These are phyloP conservation scores for Simalia tracyae DNA, from an alignment of 2,797 vertebrate genomes.

Conservation along the genomic window DNA sequence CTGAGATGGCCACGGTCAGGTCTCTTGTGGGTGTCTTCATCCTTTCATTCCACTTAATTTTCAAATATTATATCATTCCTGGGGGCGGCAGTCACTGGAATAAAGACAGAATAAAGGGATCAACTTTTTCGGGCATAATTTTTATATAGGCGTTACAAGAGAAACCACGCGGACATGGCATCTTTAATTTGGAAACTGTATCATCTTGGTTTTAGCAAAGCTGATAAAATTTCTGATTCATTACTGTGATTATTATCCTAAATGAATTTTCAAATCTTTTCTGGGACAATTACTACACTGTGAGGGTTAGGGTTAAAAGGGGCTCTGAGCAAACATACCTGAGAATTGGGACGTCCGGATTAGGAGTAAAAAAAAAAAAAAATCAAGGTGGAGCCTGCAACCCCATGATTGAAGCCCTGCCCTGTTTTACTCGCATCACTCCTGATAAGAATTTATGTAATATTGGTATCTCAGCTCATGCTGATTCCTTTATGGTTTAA, in stretches of 20 bases:
- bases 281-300: neutral
- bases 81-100: neutral
- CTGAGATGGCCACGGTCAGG: neutral
- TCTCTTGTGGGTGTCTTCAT: neutral
- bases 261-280: neutral
- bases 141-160: neutral
- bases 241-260: neutral
- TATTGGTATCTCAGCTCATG: neutral
- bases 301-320: neutral
- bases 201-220: slow-evolving; percentile 28
- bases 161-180: slow-evolving; percentile 3
- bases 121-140: neutral
- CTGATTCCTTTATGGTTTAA: slow-evolving; percentile 28
- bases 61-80: neutral
- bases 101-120: neutral
- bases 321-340: neutral
- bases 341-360: neutral
- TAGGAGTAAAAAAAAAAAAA: neutral
- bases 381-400: neutral
- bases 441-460: neutral
- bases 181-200: neutral
- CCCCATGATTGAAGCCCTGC: neutral
- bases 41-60: neutral
- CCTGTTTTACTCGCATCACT: neutral
- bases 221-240: neutral